phyloP scores from a whole-genome alignment of 2,113 vertebrate species.

The Melierax canorus region DNA sequence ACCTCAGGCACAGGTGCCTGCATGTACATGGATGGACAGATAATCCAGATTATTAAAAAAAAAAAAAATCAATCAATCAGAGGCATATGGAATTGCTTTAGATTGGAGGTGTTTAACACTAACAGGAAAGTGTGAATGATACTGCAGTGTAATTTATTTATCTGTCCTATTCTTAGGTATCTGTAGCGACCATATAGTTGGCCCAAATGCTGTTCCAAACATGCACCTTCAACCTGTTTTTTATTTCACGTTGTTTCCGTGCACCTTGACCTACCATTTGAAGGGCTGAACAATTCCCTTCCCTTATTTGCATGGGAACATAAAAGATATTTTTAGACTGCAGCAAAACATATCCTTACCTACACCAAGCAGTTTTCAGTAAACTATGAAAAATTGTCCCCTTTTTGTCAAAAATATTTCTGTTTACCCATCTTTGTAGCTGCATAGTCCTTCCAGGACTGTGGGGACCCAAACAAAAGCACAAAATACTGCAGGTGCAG shows the following conservation, averaged over 20 bases:
- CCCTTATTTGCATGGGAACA: not conserved
- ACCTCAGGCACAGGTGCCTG: not conserved
- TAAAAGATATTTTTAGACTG: conserved; percentile 36
- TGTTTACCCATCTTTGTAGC: not conserved
- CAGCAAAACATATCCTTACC: not conserved
- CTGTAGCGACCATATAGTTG: not conserved
- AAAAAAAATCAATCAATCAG: not conserved
- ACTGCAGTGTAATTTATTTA: not conserved
- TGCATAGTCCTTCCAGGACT: not conserved
- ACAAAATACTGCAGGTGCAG: not conserved
- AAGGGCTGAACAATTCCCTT: conserved; percentile 27
- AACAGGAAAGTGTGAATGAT: not conserved
- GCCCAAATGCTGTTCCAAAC: not conserved
- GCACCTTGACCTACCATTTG: conserved; percentile 41
- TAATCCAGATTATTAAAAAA: not conserved
- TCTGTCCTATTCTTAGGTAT: not conserved
- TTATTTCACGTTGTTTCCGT: not conserved
- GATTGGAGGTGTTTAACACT: not conserved
- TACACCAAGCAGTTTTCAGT: not conserved
- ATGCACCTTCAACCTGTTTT: conserved; percentile 18
- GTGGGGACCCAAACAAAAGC: not conserved
- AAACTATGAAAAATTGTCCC: not conserved
- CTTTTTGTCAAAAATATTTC: not conserved
- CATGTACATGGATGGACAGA: not conserved
- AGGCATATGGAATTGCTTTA: not conserved